phyloP scores from a whole-genome alignment of 2,888 invertebrate species.

The Thera britannica region DNA sequence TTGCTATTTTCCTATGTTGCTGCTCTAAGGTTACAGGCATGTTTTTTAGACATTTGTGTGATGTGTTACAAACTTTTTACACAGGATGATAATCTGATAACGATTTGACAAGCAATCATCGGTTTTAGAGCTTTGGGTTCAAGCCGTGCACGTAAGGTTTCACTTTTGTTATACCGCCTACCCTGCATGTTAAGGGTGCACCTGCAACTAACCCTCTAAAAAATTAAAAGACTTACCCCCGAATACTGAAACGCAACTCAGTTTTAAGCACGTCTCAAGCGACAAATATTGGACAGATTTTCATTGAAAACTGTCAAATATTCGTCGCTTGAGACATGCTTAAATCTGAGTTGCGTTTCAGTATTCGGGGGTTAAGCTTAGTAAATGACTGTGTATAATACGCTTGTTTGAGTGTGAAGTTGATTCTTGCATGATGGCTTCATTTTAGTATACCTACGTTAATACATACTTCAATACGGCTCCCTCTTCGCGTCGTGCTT shows the following conservation, averaged over 20 bases:
- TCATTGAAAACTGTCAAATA: no score
- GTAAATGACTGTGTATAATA: neutral
- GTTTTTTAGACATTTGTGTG: neutral
- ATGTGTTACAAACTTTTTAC: slow-evolving; percentile 39
- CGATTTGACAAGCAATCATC: slow-evolving; percentile 48
- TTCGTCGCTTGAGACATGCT: no score
- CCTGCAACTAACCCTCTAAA: slow-evolving; percentile 29
- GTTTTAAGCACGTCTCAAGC: no score
- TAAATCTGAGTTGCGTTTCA: no score
- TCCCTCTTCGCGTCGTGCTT: no score
- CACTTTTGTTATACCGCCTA: slow-evolving; percentile 57
- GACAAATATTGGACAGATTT: no score
- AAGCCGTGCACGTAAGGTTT: slow-evolving; percentile 51
- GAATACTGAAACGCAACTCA: no score
- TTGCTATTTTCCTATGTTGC: no score
- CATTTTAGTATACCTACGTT: no score
- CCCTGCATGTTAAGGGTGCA: slow-evolving; percentile 49
- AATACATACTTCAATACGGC: no score
- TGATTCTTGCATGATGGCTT: neutral
- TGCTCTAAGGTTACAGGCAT: neutral
- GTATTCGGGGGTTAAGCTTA: no score
- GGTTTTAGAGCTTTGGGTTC: slow-evolving; percentile 47
- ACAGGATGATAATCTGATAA: slow-evolving; percentile 58
- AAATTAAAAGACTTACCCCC: no score
- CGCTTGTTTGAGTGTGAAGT: neutral